Conservation (phyloP, 1,140 invertebrate genomes). For the Caerostris darwini region DNA sequence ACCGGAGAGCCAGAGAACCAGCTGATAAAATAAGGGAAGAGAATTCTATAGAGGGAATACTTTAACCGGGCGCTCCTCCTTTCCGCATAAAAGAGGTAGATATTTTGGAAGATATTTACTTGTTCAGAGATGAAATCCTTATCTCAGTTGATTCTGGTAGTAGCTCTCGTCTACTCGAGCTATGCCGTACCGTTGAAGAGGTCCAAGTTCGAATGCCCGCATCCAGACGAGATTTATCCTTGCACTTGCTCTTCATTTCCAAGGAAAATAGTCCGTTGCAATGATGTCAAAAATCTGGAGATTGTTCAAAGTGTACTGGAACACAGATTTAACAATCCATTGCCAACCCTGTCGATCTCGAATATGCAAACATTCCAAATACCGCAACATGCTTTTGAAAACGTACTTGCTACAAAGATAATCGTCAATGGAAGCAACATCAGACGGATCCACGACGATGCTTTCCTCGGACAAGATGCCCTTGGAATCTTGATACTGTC, state of each 20-base stretch:
- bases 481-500: constrained; percentile 48
- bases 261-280: constrained; percentile 24
- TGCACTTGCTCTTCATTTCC: constrained; percentile 44
- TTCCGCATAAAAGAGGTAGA: constrained; percentile 21
- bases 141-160: neutral
- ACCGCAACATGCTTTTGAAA: constrained; percentile 39
- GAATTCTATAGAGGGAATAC: constrained; percentile 68
- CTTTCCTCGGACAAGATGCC: constrained; percentile 55
- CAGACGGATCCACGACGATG: constrained; percentile 63
- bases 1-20: constrained; percentile 61
- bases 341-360: constrained; percentile 17
- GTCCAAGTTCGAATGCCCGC: constrained; percentile 56
- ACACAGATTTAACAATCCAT: constrained; percentile 7
- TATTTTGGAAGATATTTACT: constrained; percentile 51
- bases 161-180: neutral
- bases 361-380: constrained; percentile 38
- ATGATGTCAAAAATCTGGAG: constrained; percentile 57
- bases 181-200: neutral
- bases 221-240: constrained; percentile 47
- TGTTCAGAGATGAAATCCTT: constrained; percentile 6
- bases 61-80: constrained; percentile 20
- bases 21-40: constrained; percentile 53
- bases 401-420: constrained; percentile 36
- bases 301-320: constrained; percentile 40
- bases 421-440: constrained; percentile 61